Base-by-base conservation (phyloP, 2,113 vertebrate genomes). In the Istiophorus platypterus region DNA sequence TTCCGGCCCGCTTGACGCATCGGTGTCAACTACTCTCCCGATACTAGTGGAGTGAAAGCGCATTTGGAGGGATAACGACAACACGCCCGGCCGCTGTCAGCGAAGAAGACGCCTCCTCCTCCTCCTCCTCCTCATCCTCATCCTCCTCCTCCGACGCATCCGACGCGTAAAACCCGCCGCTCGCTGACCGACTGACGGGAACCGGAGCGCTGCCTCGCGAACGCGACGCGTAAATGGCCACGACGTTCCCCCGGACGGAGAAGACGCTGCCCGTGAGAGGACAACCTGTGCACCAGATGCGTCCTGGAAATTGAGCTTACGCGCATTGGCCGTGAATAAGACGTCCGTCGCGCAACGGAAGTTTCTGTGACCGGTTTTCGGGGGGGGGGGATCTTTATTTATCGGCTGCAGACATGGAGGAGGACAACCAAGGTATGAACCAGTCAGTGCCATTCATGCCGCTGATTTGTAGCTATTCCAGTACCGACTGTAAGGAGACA, bases 371-470 rank as follows among this genome's bases (percentile, higher is more conserved):
- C 22, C 71, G 45, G 31, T 78, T 80, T 47, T 41, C 31, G 7
- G 7, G 15, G 9, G 39, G 68, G 59, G 61, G 37, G 75, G n/a
- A 59, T 76, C 59, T 72, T 39, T 26, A 80, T 84, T 80, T 59
- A 69, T 65, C 42, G 69, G 13, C 85, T 88, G 72, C 77, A 78
- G 84, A 64, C 72, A 95, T 94, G 94, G 94, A 95, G 69, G 95
- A 94, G 70, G 93, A 95, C 67, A 94, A 93, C 81, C 94, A 95
- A 93, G 95, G 95, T 95, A 94, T 29, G 86, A 67, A 56, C 62
- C 34, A 61, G 65, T 79, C 57, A 54, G 3, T 69, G 27, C 71
- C 13, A 58, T 89, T 49, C 34, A 62, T 31, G 49, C 3, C 11
- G 13, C 20, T 51, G 22, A 77, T 74, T 27, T 77, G 49, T 41